phyloP scores from a whole-genome alignment of 2,797 vertebrate genomes.

The Podargus strigoides region DNA sequence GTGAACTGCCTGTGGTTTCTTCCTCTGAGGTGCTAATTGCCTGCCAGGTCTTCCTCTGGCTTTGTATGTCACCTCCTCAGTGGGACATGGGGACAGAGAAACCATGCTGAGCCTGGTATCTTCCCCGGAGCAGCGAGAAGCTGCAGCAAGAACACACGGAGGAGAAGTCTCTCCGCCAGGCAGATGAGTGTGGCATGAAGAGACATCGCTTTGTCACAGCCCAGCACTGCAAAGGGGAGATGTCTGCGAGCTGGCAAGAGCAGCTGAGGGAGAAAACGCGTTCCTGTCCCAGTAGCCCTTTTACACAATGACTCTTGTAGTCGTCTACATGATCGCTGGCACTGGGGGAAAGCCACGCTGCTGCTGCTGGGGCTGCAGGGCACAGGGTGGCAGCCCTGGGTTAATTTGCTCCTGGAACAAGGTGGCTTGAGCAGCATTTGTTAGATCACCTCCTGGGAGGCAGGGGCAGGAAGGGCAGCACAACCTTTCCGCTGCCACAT shows the following conservation, averaged over 20 bases:
- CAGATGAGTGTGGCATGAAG: neutral
- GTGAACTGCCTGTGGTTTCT: neutral
- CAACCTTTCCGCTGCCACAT: neutral
- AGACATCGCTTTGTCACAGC: neutral
- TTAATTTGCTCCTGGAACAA: neutral
- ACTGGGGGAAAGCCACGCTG: neutral
- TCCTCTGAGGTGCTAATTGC: neutral
- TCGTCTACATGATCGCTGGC: neutral
- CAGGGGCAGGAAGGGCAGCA: neutral
- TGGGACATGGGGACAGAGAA: neutral
- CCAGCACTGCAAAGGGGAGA: neutral
- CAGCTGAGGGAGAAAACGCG: neutral
- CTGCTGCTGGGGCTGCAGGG: neutral
- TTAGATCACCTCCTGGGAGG: neutral
- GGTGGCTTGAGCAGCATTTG: neutral
- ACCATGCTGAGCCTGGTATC: neutral
- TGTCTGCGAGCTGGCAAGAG: neutral
- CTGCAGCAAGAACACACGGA: accelerated
- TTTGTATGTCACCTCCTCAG: neutral
- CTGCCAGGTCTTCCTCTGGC: neutral
- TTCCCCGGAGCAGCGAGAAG: neutral
- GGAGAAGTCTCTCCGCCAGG: neutral
- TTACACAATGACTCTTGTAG: neutral
- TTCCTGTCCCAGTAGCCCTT: neutral
- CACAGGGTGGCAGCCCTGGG: accelerated